A percentile compares a stretch with the other conserved stretches of the same genome.
phyloP scores from a whole-genome alignment of 1,140 invertebrate species.

The Drosophila eugracilis region DNA sequence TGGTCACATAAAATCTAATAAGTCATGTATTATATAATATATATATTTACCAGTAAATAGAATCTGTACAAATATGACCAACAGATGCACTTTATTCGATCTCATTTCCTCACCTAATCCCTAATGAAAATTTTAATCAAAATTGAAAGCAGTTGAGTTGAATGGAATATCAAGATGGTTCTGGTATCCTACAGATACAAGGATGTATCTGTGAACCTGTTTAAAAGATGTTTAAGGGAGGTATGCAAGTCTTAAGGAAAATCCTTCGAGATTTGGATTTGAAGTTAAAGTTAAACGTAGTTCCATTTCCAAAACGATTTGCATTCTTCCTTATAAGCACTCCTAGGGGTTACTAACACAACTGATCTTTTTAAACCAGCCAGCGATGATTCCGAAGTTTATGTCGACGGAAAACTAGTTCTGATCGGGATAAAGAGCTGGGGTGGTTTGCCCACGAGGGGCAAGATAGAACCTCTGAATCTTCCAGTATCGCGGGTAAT shows the following conservation, averaged over 20 bases:
- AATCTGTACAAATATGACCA: conserved; percentile 16
- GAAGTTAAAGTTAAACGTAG: no score
- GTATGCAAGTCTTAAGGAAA: background rate
- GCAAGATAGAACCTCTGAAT: conserved; percentile 70
- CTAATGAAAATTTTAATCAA: conserved; percentile 1
- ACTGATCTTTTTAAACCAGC: conserved; percentile 12
- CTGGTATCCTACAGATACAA: background rate
- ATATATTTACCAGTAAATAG: conserved; percentile 14
- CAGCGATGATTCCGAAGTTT: conserved; percentile 17
- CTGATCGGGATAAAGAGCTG: conserved; percentile 85
- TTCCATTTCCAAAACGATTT: background rate
- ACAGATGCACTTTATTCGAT: conserved; percentile 2
- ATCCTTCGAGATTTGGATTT: no score
- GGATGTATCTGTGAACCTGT: conserved; percentile 1
- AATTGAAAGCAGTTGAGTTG: conserved; percentile 44
- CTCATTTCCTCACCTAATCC: conserved; percentile 4
- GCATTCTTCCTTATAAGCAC: background rate
- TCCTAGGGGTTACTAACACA: background rate
- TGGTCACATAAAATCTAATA: conserved; percentile 70
- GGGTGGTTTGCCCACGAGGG: conserved; percentile 86
- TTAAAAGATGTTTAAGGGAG: background rate
- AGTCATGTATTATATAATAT: conserved; percentile 5
- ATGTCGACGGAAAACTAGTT: conserved; percentile 40
- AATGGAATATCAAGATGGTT: conserved; percentile 40
- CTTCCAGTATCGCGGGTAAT: conserved; percentile 86